Evolutionary conservation across 2,797 vertebrate genomes (phyloP), one percentile per base, ranked within the genome.

Genomic region (Paguma larvata): DNA sequence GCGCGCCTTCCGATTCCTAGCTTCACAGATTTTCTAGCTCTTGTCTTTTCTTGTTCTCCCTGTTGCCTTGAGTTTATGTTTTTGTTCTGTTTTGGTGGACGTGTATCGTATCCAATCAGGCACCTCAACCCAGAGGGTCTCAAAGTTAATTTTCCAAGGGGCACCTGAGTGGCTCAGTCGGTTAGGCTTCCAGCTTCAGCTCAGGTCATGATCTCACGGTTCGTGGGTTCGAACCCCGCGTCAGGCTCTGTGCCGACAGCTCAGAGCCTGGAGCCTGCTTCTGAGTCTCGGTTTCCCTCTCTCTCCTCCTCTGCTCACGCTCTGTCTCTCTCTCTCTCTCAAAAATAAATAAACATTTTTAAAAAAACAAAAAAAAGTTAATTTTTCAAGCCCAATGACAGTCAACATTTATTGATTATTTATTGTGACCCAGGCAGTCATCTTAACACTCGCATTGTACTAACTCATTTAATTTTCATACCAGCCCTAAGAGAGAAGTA

Each of bases 311-410:
- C 38, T 38, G 38, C 38, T 38, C 38, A 38, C 38, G 38, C 38
- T 38, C 38, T 38, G 38, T 38, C 38, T 38, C 38, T 38, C 38
- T 38, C 38, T 38, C 38, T 38, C 38, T 38, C 38, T 38, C 38
- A 38, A 38, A 38, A 38, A 38, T 38, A 38, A 38, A 38, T 38
- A 38, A 38, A 38, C 38, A 38, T 38, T 38, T 38, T 38, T 38
- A 38, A 38, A 38, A 38, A 38, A 38, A 38, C 2, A 38, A 38
- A 38, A 38, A 38, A n/a, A 63, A 67, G 53, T 34, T 84, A 25
- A 87, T 59, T 72, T 94, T 87, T 25, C 65, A 91, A 91, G 78
- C 62, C 21, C 78, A 88, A 7, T 46, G 73, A 91, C 34, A 91
- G 10, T 32, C 23, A 48, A 38, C 8, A 79, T 67, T 84, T 67